These are phyloP conservation scores for Pogonophryne albipinna DNA, from an alignment of 2,797 vertebrate genomes.

Conservation along the genomic window DNA sequence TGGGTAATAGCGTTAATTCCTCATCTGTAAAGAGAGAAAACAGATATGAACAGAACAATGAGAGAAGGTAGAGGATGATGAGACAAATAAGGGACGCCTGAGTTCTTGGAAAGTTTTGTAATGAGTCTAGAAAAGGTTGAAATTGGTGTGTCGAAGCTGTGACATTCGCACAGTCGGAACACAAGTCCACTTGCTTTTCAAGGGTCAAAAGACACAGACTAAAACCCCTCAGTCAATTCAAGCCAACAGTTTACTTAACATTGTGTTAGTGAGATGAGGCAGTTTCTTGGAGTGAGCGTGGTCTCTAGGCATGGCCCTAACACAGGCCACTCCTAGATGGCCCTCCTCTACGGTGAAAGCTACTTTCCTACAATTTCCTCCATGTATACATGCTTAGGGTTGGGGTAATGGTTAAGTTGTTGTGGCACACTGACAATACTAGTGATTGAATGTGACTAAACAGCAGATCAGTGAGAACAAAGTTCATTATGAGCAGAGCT, in stretches of 20 bases:
- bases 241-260: conserved; percentile 15
- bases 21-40: background rate
- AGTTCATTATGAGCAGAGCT: background rate
- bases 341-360: background rate
- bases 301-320: conserved; percentile 1
- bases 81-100: background rate
- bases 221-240: conserved; percentile 11
- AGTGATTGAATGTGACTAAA: conserved; percentile 1
- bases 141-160: conserved; percentile 1
- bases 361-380: background rate
- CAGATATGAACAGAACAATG: background rate
- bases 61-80: background rate
- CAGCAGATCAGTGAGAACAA: conserved; percentile 5
- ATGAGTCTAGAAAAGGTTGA: background rate
- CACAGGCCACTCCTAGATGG: background rate
- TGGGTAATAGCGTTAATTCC: background rate
- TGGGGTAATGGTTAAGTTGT: background rate
- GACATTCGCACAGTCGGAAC: conserved; percentile 4
- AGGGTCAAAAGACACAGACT: conserved; percentile 29
- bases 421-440: conserved; percentile 10
- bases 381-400: background rate
- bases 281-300: background rate
- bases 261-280: conserved; percentile 7
- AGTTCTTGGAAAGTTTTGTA: conserved; percentile 7
- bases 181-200: conserved; percentile 10